Evolutionary conservation across 2,797 vertebrate genomes (phyloP), one percentile per base, ranked within the genome.

Genomic region (Phataginus tetradactyla): DNA sequence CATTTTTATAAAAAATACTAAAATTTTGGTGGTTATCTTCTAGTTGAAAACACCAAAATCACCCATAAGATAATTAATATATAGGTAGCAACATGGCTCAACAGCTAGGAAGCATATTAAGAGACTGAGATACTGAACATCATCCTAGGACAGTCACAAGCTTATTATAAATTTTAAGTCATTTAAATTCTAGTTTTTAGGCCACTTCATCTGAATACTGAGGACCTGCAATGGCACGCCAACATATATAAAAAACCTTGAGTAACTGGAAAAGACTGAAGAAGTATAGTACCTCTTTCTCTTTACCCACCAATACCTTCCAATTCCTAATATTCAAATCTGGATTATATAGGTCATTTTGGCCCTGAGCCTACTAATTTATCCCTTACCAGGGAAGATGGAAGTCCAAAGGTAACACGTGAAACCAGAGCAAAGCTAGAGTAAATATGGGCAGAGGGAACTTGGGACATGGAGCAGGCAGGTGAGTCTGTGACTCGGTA

Each of bases 171-270:
- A 61, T 42, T 61, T 7, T 59, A 90, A 93, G 29, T 57, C 61
- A 96, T 45, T 91, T 80, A 90, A 87, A 79, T 92, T 95, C 27
- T 66, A 84, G 68, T 94, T 57, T 86, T 92, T 51, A 86, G 68
- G 57, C 18, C 27, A 45, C 42, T 29, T 88, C 29, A 94, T 68
- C 13, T 90, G 42, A 86, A 95, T 14, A 81, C 45, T n/a, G 34
- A 85, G 20, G 39, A 39, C 32, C 81, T 64, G 15, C n/a, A 95
- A 75, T n/a, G 34, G 32, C 78, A 77, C 45, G 61, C 11, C 90
- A 68, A 92, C 39, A 94, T 34, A 79, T 11, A 85, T 5, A 83
- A 84, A 42, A 49, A 93, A 94, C 51, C 27, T 71, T 6, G 3
- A 93, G 11, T 27, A 89, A 80, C 0, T 75, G 32, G 45, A 66